Conservation (phyloP, 2,888 invertebrate species). For the Noctua comes region DNA sequence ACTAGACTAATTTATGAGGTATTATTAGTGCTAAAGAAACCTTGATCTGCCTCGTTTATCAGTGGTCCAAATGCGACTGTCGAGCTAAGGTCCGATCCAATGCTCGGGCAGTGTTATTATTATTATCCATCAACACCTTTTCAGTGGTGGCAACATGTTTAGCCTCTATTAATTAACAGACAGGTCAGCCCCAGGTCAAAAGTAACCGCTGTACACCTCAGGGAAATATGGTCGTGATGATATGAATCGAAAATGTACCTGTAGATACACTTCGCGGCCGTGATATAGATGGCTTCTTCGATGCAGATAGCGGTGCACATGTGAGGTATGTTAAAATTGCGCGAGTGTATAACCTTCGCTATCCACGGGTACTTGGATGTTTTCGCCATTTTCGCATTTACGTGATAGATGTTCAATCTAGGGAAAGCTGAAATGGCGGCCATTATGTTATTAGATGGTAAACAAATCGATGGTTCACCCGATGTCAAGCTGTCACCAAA, state of each 20-base stretch:
- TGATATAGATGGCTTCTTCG: conserved; percentile 77
- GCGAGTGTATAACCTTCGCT: conserved; percentile 79
- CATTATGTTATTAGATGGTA: not conserved
- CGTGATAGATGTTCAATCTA: conserved; percentile 56
- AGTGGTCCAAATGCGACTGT: not conserved
- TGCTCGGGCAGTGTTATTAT: not conserved
- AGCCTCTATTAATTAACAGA: no score
- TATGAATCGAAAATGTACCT: conserved; percentile 16
- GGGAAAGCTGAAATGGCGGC: conserved; percentile 6
- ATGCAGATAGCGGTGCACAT: conserved; percentile 80
- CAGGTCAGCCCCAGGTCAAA: not conserved
- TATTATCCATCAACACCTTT: not conserved
- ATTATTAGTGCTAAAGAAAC: conserved; percentile 4
- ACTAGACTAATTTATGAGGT: not conserved
- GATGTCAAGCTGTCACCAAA: not conserved
- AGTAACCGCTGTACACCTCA: not conserved
- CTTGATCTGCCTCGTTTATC: not conserved
- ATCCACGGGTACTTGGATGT: conserved; percentile 77
- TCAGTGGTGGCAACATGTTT: not conserved
- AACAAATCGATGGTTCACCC: not conserved
- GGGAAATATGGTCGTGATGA: not conserved
- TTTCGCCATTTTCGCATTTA: conserved; percentile 59
- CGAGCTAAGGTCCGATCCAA: not conserved
- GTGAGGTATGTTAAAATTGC: conserved; percentile 63
- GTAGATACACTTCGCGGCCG: conserved; percentile 78